phyloP scores from a whole-genome alignment of 2,113 vertebrate species.

The Festucalex cinctus region DNA sequence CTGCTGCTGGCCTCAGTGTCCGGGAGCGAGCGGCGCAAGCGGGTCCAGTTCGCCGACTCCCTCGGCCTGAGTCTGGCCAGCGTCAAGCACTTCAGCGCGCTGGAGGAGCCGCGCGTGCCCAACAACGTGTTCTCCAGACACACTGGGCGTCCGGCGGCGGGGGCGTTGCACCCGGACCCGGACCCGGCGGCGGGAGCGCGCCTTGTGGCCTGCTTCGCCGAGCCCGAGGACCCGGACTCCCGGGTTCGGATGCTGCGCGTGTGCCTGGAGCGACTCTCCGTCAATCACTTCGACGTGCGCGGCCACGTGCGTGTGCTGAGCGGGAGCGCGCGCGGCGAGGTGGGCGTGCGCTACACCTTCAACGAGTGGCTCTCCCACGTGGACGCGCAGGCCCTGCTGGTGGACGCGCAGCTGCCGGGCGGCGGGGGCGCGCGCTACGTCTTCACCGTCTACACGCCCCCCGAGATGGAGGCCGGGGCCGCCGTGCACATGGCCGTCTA shows the following conservation, averaged over 20 bases:
- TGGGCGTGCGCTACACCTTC: slow-evolving; percentile 84
- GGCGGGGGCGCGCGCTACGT: slow-evolving; percentile 62
- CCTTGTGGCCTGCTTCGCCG: slow-evolving; percentile 57
- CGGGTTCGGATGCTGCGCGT: slow-evolving; percentile 67
- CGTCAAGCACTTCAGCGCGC: slow-evolving; percentile 81
- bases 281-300: slow-evolving; percentile 64
- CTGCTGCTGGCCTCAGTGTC: slow-evolving; percentile 32
- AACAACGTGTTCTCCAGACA: slow-evolving; percentile 75
- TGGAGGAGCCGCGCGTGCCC: slow-evolving; percentile 83
- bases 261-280: slow-evolving; percentile 71
- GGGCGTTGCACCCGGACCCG: slow-evolving; percentile 37
- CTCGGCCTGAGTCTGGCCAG: slow-evolving; percentile 82
- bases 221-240: slow-evolving; percentile 46
- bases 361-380: slow-evolving; percentile 84
- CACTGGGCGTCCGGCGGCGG: slow-evolving; percentile 64
- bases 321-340: slow-evolving; percentile 52
- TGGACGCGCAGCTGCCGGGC: slow-evolving; percentile 13
- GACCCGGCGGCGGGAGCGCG: slow-evolving; percentile 45
- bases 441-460: slow-evolving; percentile 79
- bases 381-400: slow-evolving; percentile 70
- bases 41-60: slow-evolving; percentile 87
- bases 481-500: slow-evolving; percentile 82
- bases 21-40: slow-evolving; percentile 71
- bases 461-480: slow-evolving; percentile 58
- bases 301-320: slow-evolving; percentile 64